These are phyloP conservation scores for Apotomis capreana DNA, from an alignment of 2,888 invertebrate species.

Conservation along the genomic window DNA sequence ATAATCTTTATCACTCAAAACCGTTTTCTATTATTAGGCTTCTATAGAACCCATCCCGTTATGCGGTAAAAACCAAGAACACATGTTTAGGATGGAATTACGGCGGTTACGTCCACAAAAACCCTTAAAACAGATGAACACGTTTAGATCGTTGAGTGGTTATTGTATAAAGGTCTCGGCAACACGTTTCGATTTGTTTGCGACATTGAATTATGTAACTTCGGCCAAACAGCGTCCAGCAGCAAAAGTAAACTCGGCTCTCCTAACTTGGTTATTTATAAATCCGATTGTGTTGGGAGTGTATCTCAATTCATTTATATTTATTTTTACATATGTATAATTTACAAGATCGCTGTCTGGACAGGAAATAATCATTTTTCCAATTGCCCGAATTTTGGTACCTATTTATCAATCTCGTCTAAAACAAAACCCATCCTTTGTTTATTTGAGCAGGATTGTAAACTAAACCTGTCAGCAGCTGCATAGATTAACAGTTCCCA, in stretches of 20 bases:
- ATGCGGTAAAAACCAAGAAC: constrained; percentile 18
- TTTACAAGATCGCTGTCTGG: not conserved
- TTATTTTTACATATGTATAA: too few relatives aligned
- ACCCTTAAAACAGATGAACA: not conserved
- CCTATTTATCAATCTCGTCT: not conserved
- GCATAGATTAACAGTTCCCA: not conserved
- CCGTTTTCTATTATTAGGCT: not conserved
- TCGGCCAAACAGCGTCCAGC: not conserved
- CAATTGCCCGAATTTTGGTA: not conserved
- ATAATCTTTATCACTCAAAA: constrained; percentile 4
- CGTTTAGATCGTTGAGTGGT: not conserved
- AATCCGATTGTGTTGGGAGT: not conserved
- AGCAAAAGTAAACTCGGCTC: not conserved
- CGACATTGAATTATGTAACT: constrained; percentile 26
- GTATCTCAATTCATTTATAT: not conserved
- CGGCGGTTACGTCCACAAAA: not conserved
- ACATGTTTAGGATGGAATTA: constrained; percentile 14
- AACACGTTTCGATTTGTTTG: constrained; percentile 16
- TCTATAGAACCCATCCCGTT: not conserved
- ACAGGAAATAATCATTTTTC: not conserved
- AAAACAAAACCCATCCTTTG: not conserved
- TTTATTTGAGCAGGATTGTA: not conserved
- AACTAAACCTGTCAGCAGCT: not conserved
- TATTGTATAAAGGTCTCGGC: constrained; percentile 6
- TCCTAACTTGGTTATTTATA: not conserved